Base-by-base conservation (phyloP, 2,113 vertebrate genomes). In the Syngnathus typhle region DNA sequence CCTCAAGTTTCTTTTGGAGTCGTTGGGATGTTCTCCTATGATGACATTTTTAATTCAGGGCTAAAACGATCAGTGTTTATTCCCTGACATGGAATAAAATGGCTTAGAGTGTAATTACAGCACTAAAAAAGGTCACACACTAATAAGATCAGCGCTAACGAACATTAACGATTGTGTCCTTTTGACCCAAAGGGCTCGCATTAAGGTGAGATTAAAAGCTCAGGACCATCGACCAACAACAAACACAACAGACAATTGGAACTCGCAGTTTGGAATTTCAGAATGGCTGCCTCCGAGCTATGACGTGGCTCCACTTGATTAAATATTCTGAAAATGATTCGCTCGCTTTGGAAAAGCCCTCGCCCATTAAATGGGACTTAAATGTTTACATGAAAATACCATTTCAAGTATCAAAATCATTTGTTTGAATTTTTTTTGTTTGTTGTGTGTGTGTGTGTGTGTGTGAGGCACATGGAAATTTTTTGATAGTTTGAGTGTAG, bases 131-230 rank as follows among this genome's bases (percentile, higher is more conserved):
- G 36, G 7, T 44, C 64, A 37, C 38, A n/a, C 44, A 58, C 64
- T 54, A 52, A 73, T 16, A 72, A 47, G 19, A 18, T 64, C 18
- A 70, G 5, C 46, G 6, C 32, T 49, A 49, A 36, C 16, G 58
- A 62, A 56, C 61, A 67, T 2, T n/a, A 55, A 39, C 58, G 10
- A 76, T 18, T 46, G 7, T 61, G 67, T 69, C 23, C 6, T 71
- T 70, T 73, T 73, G 65, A 84, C 58, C 43, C 67, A 19, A 18
- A 3, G 38, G 55, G 39, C n/a, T 49, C 23, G 54, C 27, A 64
- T 65, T 58, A 81, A 56, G 61, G 21, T 64, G 69, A 61, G 19
- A 65, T 21, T 27, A 21, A 19, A 41, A 72, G 69, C 5, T 58
- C 55, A 36, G 15, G 15, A 74, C 59, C 47, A 66, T 52, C 69